Evolutionary conservation across 2,797 vertebrate genomes (phyloP).

Genomic region (Channallabes apus): DNA sequence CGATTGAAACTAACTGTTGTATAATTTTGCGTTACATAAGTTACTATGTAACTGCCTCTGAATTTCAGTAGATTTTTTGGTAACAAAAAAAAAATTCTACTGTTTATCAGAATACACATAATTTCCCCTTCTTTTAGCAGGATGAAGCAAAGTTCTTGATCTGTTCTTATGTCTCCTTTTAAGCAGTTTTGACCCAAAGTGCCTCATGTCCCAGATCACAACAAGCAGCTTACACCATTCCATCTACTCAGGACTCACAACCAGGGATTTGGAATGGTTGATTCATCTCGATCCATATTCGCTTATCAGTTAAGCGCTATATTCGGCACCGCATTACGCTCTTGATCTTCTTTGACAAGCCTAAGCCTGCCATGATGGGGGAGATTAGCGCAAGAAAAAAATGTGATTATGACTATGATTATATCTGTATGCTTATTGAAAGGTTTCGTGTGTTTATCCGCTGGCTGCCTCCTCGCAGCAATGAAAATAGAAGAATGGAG

Average conservation of each 20-base stretch:
- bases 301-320: slow-evolving; percentile 49
- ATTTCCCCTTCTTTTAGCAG: not conserved
- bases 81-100: not conserved
- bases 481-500: slow-evolving; percentile 38
- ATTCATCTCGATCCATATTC: slow-evolving; percentile 51
- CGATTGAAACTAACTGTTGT: no score
- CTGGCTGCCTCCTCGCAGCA: not conserved
- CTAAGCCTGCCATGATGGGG: slow-evolving; percentile 53
- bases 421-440: slow-evolving; percentile 54
- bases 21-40: no score
- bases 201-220: slow-evolving; percentile 52
- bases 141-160: not conserved
- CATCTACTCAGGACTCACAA: slow-evolving; percentile 36
- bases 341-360: slow-evolving; percentile 60
- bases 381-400: slow-evolving; percentile 55
- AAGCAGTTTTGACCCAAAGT: slow-evolving; percentile 48
- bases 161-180: slow-evolving; percentile 27
- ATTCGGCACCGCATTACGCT: slow-evolving; percentile 55
- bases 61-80: not conserved
- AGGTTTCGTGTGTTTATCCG: slow-evolving; percentile 44
- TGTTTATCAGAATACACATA: not conserved
- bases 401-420: slow-evolving; percentile 54
- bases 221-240: slow-evolving; percentile 47
- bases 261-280: slow-evolving; percentile 51
- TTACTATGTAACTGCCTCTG: no score